phyloP scores from a whole-genome alignment of 2,888 invertebrate genomes.

The Eretmocerus hayati region DNA sequence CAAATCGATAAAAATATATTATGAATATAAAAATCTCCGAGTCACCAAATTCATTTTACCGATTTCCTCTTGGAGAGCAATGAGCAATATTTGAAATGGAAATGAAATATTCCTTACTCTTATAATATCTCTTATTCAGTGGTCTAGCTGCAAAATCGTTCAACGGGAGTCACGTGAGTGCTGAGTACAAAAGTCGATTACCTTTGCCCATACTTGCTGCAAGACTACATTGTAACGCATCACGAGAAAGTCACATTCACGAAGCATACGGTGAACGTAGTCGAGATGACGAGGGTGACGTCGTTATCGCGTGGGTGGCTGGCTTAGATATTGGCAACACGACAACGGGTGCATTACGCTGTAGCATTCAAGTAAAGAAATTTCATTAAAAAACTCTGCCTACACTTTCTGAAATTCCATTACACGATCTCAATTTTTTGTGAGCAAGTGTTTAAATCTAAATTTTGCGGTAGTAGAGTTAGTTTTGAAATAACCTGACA shows the following conservation, averaged over 20 bases:
- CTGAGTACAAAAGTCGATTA: slow-evolving; percentile 38
- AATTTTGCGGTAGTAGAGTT: too few species aligned
- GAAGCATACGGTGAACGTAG: background rate
- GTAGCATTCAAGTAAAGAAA: slow-evolving; percentile 42
- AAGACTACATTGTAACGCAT: slow-evolving; percentile 28
- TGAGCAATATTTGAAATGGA: too few species aligned
- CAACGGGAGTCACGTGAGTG: slow-evolving; percentile 37
- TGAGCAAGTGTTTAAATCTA: too few species aligned
- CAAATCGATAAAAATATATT: background rate
- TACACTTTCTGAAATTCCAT: too few species aligned
- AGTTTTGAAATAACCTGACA: too few species aligned
- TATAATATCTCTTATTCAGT: too few species aligned
- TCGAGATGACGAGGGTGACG: slow-evolving; percentile 24
- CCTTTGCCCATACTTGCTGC: slow-evolving; percentile 40
- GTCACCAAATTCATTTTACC: too few species aligned
- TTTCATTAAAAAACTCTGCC: too few species aligned
- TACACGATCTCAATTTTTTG: too few species aligned
- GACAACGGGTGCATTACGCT: slow-evolving; percentile 30
- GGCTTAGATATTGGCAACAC: slow-evolving; percentile 37
- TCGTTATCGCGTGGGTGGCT: slow-evolving; percentile 42
- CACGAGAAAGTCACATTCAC: background rate
- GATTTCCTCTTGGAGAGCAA: too few species aligned
- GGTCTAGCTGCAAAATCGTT: slow-evolving; percentile 26
- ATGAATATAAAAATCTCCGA: too few species aligned
- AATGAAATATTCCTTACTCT: too few species aligned